Conservation (phyloP, 1,140 invertebrate species). For the Polypedilum vanderplanki region DNA sequence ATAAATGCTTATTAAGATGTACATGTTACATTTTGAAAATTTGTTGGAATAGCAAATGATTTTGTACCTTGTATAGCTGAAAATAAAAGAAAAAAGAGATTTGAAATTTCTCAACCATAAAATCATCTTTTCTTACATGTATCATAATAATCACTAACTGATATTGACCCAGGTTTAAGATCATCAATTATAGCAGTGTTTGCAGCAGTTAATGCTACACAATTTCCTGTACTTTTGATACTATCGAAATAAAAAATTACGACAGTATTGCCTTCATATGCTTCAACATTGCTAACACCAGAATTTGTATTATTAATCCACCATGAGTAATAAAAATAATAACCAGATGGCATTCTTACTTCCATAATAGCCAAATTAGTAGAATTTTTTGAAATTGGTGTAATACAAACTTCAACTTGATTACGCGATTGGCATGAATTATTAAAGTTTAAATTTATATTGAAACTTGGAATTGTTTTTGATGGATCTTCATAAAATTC, state of each 20-base stretch:
- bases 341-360: neutral
- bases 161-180: neutral
- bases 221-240: neutral
- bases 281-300: neutral
- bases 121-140: too few species aligned
- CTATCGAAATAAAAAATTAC: neutral
- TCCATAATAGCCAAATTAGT: neutral
- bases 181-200: neutral
- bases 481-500: neutral
- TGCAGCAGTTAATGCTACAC: neutral
- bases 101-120: too few species aligned
- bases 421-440: neutral
- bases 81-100: too few species aligned
- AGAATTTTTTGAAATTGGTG: neutral
- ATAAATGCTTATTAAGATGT: too few species aligned
- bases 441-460: neutral
- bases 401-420: neutral
- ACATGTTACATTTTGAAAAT: too few species aligned
- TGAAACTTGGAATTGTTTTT: neutral
- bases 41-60: neutral
- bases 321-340: neutral
- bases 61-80: neutral
- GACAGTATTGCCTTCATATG: neutral
- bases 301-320: neutral
- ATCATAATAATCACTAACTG: neutral